phyloP scores from a whole-genome alignment of 2,113 vertebrate genomes.

The Microtus montanus region DNA sequence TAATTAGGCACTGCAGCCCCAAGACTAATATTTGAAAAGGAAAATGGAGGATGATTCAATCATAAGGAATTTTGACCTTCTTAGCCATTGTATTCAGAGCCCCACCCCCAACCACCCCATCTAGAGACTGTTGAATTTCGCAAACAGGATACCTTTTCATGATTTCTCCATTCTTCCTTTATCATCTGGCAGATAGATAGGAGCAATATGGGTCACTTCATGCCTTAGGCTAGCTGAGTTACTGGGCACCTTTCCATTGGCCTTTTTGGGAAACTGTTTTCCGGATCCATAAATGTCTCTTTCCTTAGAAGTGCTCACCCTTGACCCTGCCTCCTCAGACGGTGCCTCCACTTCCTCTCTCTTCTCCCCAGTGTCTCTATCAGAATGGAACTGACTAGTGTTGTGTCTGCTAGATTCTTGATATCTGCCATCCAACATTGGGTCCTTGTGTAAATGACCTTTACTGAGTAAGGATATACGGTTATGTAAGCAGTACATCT shows the following conservation, averaged over 20 bases:
- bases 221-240: background rate
- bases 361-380: background rate
- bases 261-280: background rate
- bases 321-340: background rate
- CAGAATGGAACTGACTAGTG: background rate
- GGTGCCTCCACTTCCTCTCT: background rate
- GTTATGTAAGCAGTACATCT: background rate
- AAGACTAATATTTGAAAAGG: background rate
- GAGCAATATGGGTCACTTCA: background rate
- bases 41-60: constrained; percentile 23
- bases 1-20: background rate
- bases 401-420: background rate
- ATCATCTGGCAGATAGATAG: background rate
- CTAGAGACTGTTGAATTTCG: constrained; percentile 3
- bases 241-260: background rate
- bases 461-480: background rate
- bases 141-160: background rate
- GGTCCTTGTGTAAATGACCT: background rate
- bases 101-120: background rate
- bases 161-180: background rate
- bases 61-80: background rate
- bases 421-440: background rate
- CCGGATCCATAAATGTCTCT: background rate
- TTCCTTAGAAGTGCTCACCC: background rate
- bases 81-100: background rate